phyloP scores from a whole-genome alignment of 2,113 vertebrate species.

The Bothrops jararaca region DNA sequence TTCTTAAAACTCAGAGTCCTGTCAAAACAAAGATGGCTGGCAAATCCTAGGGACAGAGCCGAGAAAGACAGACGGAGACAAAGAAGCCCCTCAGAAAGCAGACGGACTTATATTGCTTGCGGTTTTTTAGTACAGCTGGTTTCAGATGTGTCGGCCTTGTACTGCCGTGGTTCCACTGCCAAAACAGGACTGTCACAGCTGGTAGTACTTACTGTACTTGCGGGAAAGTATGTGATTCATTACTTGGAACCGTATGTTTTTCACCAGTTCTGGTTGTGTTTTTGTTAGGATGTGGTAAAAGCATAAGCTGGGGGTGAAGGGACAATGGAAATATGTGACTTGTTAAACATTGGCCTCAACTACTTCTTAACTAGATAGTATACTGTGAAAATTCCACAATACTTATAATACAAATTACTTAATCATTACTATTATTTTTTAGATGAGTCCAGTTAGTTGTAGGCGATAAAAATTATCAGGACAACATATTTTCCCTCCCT shows the following conservation, averaged over 20 bases:
- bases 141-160: constrained; percentile 86
- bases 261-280: constrained; percentile 96
- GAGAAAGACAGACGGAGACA: constrained; percentile 80
- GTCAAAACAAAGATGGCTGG: constrained; percentile 92
- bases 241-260: constrained; percentile 96
- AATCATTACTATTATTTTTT: constrained; percentile 68
- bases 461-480: constrained; percentile 64
- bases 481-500: constrained; percentile 37
- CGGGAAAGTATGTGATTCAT: constrained; percentile 98
- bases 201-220: constrained; percentile 98
- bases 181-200: constrained; percentile 92
- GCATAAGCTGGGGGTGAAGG: constrained; percentile 93
- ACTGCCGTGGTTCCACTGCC: constrained; percentile 78
- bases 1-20: constrained; percentile 84
- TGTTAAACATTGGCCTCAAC: constrained; percentile 87
- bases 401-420: constrained; percentile 86
- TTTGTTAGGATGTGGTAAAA: constrained; percentile 99
- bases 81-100: constrained; percentile 88
- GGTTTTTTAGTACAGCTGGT: constrained; percentile 92
- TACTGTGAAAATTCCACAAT: constrained; percentile 74
- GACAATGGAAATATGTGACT: constrained; percentile 86
- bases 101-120: constrained; percentile 88
- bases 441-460: constrained; percentile 64
- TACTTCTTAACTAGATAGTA: constrained; percentile 84
- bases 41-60: constrained; percentile 77